phyloP scores from a whole-genome alignment of 2,113 vertebrate species.

The Tringa solitaria region DNA sequence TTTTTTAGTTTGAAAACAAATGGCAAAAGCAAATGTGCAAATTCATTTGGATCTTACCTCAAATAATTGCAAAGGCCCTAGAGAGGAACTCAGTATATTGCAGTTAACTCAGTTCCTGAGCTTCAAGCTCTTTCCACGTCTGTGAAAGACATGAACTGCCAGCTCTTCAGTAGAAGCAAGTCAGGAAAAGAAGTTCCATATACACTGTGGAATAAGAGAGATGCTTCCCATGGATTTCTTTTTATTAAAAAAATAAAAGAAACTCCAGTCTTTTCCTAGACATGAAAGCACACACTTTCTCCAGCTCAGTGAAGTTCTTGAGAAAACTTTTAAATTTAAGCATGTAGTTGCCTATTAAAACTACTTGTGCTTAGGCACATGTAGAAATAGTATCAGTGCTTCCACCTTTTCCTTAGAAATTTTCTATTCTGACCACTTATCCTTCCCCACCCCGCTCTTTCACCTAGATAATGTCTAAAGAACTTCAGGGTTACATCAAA shows the following conservation, averaged over 20 bases:
- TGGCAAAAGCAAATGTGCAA: background rate
- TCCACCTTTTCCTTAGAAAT: background rate
- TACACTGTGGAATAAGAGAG: background rate
- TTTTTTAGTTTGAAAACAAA: background rate
- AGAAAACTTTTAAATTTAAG: background rate
- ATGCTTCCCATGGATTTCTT: background rate
- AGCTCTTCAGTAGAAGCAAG: background rate
- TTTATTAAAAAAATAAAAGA: background rate
- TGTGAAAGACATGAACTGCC: background rate
- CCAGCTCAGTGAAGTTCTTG: background rate
- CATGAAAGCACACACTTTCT: background rate
- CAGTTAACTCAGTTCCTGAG: background rate
- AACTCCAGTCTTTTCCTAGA: background rate
- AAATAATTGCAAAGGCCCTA: background rate
- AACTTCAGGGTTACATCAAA: background rate
- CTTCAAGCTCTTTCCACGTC: background rate
- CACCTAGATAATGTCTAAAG: background rate
- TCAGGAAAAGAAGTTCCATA: background rate
- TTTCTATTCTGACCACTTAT: background rate
- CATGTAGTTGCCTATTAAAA: background rate
- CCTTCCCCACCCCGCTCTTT: background rate
- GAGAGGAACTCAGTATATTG: rapidly evolving
- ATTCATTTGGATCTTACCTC: background rate
- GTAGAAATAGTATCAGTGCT: background rate
- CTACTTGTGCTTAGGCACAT: background rate